Base-by-base conservation (phyloP, 2,797 vertebrate genomes). In the Sebastiscus albofasciatus region DNA sequence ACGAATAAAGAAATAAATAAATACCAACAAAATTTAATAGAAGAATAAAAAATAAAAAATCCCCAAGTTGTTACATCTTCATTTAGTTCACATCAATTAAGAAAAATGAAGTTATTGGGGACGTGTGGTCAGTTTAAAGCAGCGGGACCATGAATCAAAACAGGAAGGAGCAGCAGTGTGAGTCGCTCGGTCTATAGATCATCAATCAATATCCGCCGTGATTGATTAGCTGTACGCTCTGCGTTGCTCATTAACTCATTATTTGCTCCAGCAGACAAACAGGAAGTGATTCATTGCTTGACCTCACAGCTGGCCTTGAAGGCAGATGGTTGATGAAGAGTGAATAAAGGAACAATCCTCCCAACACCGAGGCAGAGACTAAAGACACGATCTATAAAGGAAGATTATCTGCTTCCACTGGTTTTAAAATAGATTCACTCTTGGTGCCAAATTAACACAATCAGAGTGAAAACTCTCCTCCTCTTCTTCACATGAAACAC, bases 221-320 rank as follows among this genome's bases (percentile, higher is more conserved):
- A 93, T 90, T 85, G 87, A 91, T 92, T 69, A 79, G 36, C 72
- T 67, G 58, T 60, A 9, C 18, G 2, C 55, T 65, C n/a, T 33
- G 11, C 9, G 20, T 58, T 24, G 78, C 85, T 88, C 86, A 61
- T 90, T 89, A 90, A 79, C 75, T 73, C 64, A 22, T 80, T 78
- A 79, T 2, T 3, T 18, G 58, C 49, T 56, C 6, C 58, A 2
- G 59, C 72, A 62, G 33, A 77, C 71, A 78, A 82, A 86, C 87
- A 90, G 91, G 90, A 92, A 92, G 89, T 85, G 86, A 92, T 91
- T 90, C 78, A 91, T 91, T 64, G 67, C 61, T 20, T 75, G 83
- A 89, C 87, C 92, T 82, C 88, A 56, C 65, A 18, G 66, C 4
- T 22, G 78, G n/a, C 87, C 78, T 80, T 72, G 75, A 64, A 64